A percentile compares a stretch with the other conserved stretches of the same genome.
Conservation (phyloP, 2,888 invertebrate species). For the Pharmacophagus antenor region DNA sequence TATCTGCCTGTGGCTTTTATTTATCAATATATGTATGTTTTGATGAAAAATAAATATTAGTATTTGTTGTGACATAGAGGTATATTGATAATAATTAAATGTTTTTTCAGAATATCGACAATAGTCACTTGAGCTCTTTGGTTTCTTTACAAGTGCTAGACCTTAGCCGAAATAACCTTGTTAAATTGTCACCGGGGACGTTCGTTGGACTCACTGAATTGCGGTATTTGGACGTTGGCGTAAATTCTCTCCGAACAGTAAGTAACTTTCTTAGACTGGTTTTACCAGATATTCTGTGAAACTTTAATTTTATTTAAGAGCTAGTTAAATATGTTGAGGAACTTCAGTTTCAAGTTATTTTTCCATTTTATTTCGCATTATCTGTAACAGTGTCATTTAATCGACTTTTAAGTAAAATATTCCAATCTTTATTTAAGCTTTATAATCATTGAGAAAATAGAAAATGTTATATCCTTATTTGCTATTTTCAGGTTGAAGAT, state of each 20-base stretch:
- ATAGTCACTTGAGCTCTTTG: slow-evolving; percentile 85
- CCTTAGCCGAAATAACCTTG: slow-evolving; percentile 91
- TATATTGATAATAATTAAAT: neutral
- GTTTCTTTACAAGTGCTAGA: slow-evolving; percentile 87
- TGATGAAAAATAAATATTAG: neutral
- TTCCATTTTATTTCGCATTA: neutral
- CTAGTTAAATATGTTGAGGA: slow-evolving; percentile 12
- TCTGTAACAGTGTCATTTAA: too few relatives aligned
- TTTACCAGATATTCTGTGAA: neutral
- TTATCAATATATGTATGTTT: neutral
- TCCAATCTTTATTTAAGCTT: too few relatives aligned
- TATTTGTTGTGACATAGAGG: neutral
- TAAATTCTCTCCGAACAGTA: slow-evolving; percentile 93
- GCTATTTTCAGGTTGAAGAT: slow-evolving; percentile 87
- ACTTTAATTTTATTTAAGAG: slow-evolving; percentile 23
- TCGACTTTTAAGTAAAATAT: too few relatives aligned
- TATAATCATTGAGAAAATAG: too few relatives aligned
- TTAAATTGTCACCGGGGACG: slow-evolving; percentile 89
- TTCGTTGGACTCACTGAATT: slow-evolving; percentile 88
- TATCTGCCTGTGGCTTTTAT: neutral
- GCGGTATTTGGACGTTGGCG: slow-evolving; percentile 88
- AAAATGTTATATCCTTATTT: slow-evolving; percentile 13
- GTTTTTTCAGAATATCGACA: slow-evolving; percentile 86
- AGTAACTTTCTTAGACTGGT: slow-evolving; percentile 48
- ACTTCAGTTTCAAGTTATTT: slow-evolving; percentile 9